These are phyloP conservation scores for Synergus itoensis DNA, from an alignment of 2,888 invertebrate genomes.

Conservation along the genomic window DNA sequence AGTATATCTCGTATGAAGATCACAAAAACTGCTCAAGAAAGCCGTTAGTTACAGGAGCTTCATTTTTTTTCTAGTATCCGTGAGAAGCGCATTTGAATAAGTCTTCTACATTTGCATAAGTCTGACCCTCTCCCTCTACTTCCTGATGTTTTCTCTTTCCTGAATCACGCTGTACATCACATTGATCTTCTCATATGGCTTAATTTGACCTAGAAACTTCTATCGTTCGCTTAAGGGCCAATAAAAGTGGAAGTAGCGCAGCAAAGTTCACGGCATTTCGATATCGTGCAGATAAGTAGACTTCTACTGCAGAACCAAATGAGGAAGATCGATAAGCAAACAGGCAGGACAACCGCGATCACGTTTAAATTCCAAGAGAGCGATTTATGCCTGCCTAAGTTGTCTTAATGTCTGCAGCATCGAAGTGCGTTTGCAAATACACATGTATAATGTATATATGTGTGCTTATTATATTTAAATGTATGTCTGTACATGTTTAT, in stretches of 20 bases:
- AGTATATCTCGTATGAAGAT: neutral
- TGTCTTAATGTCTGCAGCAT: neutral
- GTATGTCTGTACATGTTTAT: no score
- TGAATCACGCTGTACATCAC: neutral
- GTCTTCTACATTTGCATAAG: neutral
- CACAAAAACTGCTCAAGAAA: neutral
- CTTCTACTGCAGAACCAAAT: slow-evolving; percentile 21
- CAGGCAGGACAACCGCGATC: slow-evolving; percentile 1
- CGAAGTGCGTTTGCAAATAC: neutral
- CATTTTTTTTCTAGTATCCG: neutral
- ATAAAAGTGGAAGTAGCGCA: slow-evolving; percentile 38
- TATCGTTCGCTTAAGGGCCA: slow-evolving; percentile 24
- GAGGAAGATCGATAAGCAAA: slow-evolving; percentile 8
- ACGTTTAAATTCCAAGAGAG: neutral
- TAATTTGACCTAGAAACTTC: slow-evolving; percentile 34
- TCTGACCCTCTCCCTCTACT: neutral
- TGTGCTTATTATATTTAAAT: neutral
- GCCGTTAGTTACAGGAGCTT: neutral
- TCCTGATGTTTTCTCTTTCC: neutral
- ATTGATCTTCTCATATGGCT: neutral
- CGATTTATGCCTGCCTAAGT: neutral
- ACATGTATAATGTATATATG: slow-evolving; percentile 45
- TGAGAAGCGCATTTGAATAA: neutral
- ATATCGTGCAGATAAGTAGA: slow-evolving; percentile 36
- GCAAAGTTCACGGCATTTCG: slow-evolving; percentile 33